Evolutionary conservation across 2,113 vertebrate species (phyloP).

Genomic region (Bubo blakistoni): DNA sequence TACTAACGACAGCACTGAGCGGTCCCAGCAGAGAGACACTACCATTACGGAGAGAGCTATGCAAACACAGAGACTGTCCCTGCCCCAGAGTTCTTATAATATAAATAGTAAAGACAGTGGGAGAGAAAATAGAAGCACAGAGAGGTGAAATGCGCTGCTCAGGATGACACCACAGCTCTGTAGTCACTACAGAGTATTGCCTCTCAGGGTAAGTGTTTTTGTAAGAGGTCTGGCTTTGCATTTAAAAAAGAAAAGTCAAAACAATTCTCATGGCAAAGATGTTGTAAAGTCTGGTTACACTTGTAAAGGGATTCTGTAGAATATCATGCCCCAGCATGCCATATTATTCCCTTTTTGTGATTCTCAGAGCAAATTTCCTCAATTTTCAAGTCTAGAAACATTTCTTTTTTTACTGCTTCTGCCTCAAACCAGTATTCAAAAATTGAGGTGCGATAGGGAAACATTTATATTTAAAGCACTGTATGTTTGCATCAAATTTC

Average conservation of each 20-base stretch:
- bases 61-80: conserved; percentile 8
- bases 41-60: not conserved
- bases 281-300: not conserved
- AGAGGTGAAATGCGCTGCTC: not conserved
- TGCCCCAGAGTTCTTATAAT: conserved; percentile 26
- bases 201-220: not conserved
- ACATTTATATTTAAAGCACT: not conserved
- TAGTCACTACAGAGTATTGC: not conserved
- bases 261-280: not conserved
- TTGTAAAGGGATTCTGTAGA: not conserved
- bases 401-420: not conserved
- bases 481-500: not conserved
- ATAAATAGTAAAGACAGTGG: conserved; percentile 39
- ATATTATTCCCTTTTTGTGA: not conserved
- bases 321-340: not conserved
- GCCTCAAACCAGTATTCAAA: not conserved
- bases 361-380: not conserved
- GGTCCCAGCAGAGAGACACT: not conserved
- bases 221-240: not conserved
- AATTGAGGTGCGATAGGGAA: not conserved
- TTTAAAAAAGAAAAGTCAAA: not conserved
- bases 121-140: conserved; percentile 6
- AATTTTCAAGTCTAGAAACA: not conserved
- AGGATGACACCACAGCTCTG: not conserved
- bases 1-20: not conserved